Evolutionary conservation across 2,888 invertebrate genomes (phyloP).

Genomic region (Harpalus rufipes): DNA sequence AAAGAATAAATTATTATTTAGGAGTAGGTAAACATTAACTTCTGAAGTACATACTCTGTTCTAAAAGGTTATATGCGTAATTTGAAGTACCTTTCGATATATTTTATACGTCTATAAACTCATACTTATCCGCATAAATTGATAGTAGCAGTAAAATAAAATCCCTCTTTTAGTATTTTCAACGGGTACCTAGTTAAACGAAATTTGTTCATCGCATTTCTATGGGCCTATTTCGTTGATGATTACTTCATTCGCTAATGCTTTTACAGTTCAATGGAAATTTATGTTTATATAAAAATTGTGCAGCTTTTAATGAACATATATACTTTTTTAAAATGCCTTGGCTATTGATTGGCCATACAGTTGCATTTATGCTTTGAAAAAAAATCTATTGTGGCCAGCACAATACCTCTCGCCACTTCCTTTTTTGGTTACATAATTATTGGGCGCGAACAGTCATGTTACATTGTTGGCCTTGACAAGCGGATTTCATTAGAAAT

Average conservation of each 20-base stretch:
- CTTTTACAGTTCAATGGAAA: constrained; percentile 18
- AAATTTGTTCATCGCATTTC: neutral
- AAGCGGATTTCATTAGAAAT: no score
- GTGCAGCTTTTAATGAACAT: constrained; percentile 31
- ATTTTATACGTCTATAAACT: neutral
- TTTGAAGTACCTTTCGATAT: neutral
- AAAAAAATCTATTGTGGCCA: no score
- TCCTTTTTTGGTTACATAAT: no score
- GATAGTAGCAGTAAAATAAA: constrained; percentile 6
- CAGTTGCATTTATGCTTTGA: neutral
- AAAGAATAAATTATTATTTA: no score
- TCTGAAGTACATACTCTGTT: neutral
- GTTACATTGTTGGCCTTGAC: no score
- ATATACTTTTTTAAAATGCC: constrained; percentile 9
- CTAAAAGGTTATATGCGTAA: neutral
- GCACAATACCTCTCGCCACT: no score
- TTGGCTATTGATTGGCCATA: constrained; percentile 15
- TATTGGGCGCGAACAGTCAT: no score
- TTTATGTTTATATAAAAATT: constrained; percentile 41
- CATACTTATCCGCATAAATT: neutral
- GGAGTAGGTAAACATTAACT: neutral
- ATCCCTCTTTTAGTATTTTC: neutral
- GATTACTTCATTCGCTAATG: constrained; percentile 25
- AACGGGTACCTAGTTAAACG: neutral
- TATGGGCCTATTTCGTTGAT: neutral